These are phyloP conservation scores for Copidosoma floridanum DNA, from an alignment of 1,140 invertebrate genomes.

Conservation along the genomic window DNA sequence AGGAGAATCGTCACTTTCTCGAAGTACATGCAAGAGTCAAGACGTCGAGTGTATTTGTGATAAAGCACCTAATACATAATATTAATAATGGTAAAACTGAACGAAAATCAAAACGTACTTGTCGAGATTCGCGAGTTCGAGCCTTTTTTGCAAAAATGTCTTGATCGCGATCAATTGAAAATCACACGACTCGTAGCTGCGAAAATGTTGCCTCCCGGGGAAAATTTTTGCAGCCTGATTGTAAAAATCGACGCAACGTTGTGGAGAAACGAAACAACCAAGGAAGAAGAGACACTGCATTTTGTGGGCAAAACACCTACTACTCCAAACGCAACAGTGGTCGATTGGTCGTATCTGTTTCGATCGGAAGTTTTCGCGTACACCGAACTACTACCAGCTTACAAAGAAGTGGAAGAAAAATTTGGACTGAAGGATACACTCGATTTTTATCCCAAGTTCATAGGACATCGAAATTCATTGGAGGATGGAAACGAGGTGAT, in stretches of 20 bases:
- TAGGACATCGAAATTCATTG: not conserved
- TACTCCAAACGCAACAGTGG: not conserved
- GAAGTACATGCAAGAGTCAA: no score
- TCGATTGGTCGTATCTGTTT: not conserved
- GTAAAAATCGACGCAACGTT: conserved; percentile 1
- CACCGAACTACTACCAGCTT: not conserved
- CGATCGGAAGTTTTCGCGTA: not conserved
- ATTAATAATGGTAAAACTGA: no score
- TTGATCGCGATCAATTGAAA: not conserved
- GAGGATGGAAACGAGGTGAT: conserved; percentile 38
- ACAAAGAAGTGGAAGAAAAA: not conserved
- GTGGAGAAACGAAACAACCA: not conserved
- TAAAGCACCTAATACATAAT: no score
- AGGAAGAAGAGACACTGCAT: not conserved
- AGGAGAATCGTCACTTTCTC: no score
- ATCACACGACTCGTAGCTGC: not conserved
- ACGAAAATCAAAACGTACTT: no score
- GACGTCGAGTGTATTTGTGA: no score
- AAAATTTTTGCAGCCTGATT: not conserved
- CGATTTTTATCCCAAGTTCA: not conserved
- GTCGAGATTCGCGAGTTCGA: not conserved
- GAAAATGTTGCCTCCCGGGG: not conserved
- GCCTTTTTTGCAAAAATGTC: not conserved
- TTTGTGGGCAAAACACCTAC: not conserved
- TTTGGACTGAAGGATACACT: not conserved